A percentile compares a stretch with the other conserved stretches of the same genome.
phyloP scores from a whole-genome alignment of 1,140 invertebrate species.

The Aphelenchoides fujianensis region DNA sequence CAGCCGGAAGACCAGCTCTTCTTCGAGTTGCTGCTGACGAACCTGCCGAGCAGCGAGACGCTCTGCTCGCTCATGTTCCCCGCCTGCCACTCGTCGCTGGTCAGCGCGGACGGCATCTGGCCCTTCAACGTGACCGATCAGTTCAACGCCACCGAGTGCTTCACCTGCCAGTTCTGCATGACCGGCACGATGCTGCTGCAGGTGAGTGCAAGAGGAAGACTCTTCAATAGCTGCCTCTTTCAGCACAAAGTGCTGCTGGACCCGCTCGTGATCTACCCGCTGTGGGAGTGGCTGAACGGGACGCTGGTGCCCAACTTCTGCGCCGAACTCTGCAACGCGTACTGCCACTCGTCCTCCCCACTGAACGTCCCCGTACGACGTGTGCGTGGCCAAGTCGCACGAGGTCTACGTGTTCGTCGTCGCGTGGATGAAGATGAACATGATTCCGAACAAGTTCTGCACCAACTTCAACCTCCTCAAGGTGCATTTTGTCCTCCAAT shows the following conservation, averaged over 20 bases:
- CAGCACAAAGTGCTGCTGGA: slow-evolving; percentile 4
- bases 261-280: not conserved
- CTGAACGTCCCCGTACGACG: not conserved
- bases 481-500: no score
- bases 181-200: slow-evolving; percentile 1
- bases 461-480: not conserved
- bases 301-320: not conserved
- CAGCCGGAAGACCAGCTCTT: not conserved
- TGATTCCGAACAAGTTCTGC: not conserved
- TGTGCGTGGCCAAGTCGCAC: not conserved
- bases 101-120: not conserved
- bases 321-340: not conserved
- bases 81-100: not conserved
- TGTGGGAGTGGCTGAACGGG: not conserved
- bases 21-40: not conserved
- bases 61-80: slow-evolving; percentile 6
- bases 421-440: not conserved
- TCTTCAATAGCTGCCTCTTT: not conserved
- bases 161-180: slow-evolving; percentile 11
- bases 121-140: not conserved
- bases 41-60: not conserved
- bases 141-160: not conserved
- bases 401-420: no score
- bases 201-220: not conserved
- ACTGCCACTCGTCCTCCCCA: not conserved